Percentiles rank a stretch among this genome's conserved stretches.
phyloP scores from a whole-genome alignment of 2,797 vertebrate species.

The Amblyopsis hoosieri region DNA sequence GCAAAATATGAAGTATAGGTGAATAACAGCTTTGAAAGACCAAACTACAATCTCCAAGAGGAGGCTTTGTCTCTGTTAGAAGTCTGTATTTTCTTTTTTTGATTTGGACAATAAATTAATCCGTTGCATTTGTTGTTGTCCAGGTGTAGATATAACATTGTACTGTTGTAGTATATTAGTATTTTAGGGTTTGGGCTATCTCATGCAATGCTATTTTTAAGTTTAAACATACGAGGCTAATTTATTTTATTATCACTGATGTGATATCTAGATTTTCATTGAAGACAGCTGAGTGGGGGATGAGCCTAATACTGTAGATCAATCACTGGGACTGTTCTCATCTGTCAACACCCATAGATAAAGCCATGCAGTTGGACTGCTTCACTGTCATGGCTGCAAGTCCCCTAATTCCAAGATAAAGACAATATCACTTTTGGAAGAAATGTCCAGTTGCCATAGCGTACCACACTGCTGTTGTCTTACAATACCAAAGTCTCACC shows the following conservation, averaged over 20 bases:
- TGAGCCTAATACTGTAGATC: conserved; percentile 59
- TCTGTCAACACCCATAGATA: conserved; percentile 75
- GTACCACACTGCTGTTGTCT: conserved; percentile 72
- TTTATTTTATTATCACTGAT: conserved; percentile 43
- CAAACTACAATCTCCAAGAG: too few relatives aligned
- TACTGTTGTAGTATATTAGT: background rate
- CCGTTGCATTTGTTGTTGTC: too few relatives aligned
- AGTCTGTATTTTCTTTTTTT: too few relatives aligned
- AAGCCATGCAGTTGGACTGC: conserved; percentile 57
- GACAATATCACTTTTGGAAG: conserved; percentile 76
- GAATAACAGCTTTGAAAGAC: too few relatives aligned
- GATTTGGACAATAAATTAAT: too few relatives aligned
- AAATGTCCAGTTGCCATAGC: conserved; percentile 78
- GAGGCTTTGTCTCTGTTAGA: too few relatives aligned
- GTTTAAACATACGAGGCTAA: conserved; percentile 9
- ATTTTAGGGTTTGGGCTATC: background rate
- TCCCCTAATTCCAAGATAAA: conserved; percentile 61
- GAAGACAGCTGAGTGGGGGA: conserved; percentile 54
- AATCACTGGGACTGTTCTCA: conserved; percentile 70
- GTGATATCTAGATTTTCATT: conserved; percentile 54
- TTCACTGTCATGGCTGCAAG: conserved; percentile 61
- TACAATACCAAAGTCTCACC: conserved; percentile 69
- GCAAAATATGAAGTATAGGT: background rate
- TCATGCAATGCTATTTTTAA: too few relatives aligned
- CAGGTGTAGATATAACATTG: background rate